Percentiles rank a stretch among this genome's conserved stretches.
phyloP scores from a whole-genome alignment of 2,888 invertebrate genomes.

The Strigamia crassipes region DNA sequence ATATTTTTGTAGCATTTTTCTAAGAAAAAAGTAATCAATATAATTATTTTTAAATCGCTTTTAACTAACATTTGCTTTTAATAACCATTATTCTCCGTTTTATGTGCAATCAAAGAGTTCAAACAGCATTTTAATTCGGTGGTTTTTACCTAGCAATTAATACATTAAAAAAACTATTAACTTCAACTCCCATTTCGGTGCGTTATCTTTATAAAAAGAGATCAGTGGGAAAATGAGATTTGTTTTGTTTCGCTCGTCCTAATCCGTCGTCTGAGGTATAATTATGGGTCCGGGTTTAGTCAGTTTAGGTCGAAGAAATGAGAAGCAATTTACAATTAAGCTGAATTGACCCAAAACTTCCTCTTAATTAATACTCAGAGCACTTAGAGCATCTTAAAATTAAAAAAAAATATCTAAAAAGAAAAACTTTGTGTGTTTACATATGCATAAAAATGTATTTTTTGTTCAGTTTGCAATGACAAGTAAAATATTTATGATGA shows the following conservation, averaged over 20 bases:
- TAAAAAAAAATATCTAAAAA: too few species aligned
- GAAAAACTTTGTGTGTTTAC: too few species aligned
- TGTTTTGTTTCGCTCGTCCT: not conserved
- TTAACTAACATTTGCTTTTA: not conserved
- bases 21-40: too few species aligned
- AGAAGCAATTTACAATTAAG: not conserved
- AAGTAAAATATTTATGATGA: not conserved
- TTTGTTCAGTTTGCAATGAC: not conserved
- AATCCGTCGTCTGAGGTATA: slow-evolving; percentile 4
- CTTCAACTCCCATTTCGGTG: not conserved
- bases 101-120: not conserved
- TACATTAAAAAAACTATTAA: slow-evolving; percentile 2
- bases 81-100: not conserved
- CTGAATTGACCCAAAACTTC: not conserved
- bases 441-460: too few species aligned
- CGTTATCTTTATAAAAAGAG: not conserved
- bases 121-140: not conserved
- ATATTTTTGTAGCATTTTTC: too few species aligned
- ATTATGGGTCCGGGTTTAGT: not conserved
- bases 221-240: not conserved
- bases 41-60: not conserved
- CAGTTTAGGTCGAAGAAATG: not conserved
- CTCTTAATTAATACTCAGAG: too few species aligned
- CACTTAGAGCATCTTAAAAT: not conserved
- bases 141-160: slow-evolving; percentile 4